Evolutionary conservation across 2,797 vertebrate genomes (phyloP).

Genomic region (Megaceryle alcyon): DNA sequence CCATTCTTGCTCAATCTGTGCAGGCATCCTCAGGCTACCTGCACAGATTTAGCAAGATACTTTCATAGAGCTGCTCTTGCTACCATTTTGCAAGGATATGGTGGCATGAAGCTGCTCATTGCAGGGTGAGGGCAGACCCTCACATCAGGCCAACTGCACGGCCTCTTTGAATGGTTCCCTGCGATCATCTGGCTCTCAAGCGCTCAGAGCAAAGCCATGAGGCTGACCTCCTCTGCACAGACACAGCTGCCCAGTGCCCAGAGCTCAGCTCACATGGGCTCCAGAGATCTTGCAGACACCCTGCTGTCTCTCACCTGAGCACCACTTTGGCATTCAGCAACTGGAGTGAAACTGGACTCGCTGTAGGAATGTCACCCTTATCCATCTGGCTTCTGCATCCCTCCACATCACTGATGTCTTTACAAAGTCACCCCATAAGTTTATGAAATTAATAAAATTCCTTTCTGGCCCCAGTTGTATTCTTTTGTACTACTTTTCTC

Average conservation of each 20-base stretch:
- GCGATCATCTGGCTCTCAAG: accelerated
- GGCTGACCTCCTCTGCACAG: not conserved
- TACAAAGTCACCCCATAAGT: not conserved
- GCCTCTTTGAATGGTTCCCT: accelerated
- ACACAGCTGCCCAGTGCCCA: not conserved
- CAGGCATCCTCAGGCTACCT: not conserved
- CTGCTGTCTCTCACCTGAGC: not conserved
- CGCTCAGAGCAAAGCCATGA: accelerated
- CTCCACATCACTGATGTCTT: not conserved
- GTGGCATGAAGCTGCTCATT: accelerated
- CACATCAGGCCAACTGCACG: accelerated
- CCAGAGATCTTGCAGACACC: not conserved
- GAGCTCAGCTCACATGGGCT: not conserved
- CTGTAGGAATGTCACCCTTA: not conserved
- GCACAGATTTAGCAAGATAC: no score
- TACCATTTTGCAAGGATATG: not conserved
- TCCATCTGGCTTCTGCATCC: not conserved
- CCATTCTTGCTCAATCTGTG: not conserved
- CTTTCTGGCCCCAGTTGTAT: not conserved
- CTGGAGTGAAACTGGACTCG: not conserved
- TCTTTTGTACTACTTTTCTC: not conserved
- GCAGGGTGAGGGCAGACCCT: not conserved
- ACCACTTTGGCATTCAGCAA: not conserved
- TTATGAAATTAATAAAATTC: not conserved
- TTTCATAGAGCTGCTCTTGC: not conserved